phyloP scores from a whole-genome alignment of 2,797 vertebrate species.

The Xenops minutus region DNA sequence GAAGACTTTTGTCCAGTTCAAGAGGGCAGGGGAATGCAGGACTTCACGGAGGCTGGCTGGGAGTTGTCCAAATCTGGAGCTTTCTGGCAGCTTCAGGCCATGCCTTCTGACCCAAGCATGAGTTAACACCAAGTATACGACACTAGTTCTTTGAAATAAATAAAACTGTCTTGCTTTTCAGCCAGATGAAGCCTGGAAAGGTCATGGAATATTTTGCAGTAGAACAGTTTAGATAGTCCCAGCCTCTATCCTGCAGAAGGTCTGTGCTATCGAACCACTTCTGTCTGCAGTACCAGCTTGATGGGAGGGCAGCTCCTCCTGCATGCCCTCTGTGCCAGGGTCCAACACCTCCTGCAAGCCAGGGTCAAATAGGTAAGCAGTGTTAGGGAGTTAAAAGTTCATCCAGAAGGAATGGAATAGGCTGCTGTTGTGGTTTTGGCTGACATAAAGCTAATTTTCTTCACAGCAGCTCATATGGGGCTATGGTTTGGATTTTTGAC shows the following conservation, averaged over 20 bases:
- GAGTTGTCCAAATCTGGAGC: not conserved
- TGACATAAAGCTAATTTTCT: not conserved
- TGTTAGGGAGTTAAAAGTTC: not conserved
- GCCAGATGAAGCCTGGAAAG: not conserved
- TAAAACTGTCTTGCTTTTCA: not conserved
- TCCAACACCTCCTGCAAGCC: not conserved
- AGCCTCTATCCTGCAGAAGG: no score
- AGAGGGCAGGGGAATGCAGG: not conserved
- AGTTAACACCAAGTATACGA: not conserved
- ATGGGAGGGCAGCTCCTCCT: rapidly evolving
- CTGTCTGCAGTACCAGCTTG: not conserved
- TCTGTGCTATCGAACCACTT: not conserved
- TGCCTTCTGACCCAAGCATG: not conserved
- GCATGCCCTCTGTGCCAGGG: not conserved
- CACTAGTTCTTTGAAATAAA: not conserved
- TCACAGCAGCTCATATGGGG: not conserved
- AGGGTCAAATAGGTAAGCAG: rapidly evolving
- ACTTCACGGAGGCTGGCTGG: not conserved
- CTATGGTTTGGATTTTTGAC: not conserved
- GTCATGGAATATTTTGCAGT: not conserved
- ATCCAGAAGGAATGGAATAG: not conserved
- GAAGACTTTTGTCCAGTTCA: not conserved
- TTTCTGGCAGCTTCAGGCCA: not conserved
- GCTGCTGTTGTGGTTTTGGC: not conserved
- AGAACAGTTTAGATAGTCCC: not conserved